phyloP scores from a whole-genome alignment of 1,140 invertebrate species.

The Zaprionus africanus region DNA sequence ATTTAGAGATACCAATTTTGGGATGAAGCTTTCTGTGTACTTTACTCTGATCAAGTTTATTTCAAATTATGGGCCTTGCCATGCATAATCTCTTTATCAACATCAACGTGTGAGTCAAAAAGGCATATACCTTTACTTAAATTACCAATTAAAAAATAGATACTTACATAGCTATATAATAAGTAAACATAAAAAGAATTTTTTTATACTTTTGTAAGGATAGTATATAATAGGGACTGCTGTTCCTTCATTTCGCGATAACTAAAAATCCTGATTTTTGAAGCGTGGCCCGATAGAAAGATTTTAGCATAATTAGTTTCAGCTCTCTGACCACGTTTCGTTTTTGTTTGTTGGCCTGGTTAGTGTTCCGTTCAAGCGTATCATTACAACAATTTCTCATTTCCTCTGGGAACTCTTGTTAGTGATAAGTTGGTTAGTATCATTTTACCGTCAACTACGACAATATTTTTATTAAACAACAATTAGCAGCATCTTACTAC shows the following conservation, averaged over 20 bases:
- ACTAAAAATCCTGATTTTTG: slow-evolving; percentile 59
- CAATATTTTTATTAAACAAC: not conserved
- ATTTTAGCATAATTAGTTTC: slow-evolving; percentile 82
- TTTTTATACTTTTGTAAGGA: too few relatives aligned
- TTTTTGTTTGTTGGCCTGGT: slow-evolving; percentile 76
- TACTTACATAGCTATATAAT: too few relatives aligned
- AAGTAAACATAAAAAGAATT: too few relatives aligned
- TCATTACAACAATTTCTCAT: slow-evolving; percentile 45
- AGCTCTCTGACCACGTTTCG: slow-evolving; percentile 80
- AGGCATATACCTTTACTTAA: too few relatives aligned
- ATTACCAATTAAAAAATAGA: too few relatives aligned
- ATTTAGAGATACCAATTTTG: too few relatives aligned
- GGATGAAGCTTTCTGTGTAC: too few relatives aligned
- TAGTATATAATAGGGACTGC: not conserved
- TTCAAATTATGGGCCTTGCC: too few relatives aligned
- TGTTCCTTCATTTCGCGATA: not conserved
- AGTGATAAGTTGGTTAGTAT: not conserved
- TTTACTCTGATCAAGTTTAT: too few relatives aligned
- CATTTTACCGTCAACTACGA: slow-evolving; percentile 9
- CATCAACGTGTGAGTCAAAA: too few relatives aligned
- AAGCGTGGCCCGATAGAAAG: slow-evolving; percentile 62
- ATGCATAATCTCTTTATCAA: too few relatives aligned
- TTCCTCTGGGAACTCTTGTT: not conserved
- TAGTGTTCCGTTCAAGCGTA: slow-evolving; percentile 73
- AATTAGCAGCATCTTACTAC: not conserved